These are phyloP conservation scores for Limulus polyphemus DNA, from an alignment of 2,888 invertebrate species.

Conservation along the genomic window DNA sequence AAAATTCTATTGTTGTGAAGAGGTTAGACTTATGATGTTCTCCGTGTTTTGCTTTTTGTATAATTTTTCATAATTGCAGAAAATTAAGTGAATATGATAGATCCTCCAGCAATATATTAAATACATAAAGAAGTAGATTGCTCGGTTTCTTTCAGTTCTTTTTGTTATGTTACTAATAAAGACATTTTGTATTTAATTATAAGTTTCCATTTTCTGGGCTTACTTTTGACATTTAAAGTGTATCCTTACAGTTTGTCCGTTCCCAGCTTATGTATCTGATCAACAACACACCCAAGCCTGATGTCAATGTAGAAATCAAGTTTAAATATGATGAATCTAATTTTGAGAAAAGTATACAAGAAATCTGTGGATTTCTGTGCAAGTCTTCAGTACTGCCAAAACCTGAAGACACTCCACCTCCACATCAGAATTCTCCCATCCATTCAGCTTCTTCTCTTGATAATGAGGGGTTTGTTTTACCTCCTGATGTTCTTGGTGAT, in stretches of 20 bases:
- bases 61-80: too few species aligned
- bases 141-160: too few species aligned
- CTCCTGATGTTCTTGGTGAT: slow-evolving; percentile 32
- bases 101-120: too few species aligned
- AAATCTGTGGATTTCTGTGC: slow-evolving; percentile 33
- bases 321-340: slow-evolving; percentile 66
- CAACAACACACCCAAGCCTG: slow-evolving; percentile 66
- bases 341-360: slow-evolving; percentile 55
- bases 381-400: slow-evolving; percentile 10
- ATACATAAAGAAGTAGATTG: too few species aligned
- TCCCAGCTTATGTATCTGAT: slow-evolving; percentile 64
- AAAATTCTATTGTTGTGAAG: too few species aligned
- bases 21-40: too few species aligned
- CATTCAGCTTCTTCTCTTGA: slow-evolving; percentile 36
- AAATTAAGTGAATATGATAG: too few species aligned
- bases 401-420: slow-evolving; percentile 15
- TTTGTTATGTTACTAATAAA: too few species aligned
- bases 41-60: too few species aligned
- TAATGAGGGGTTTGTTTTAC: slow-evolving; percentile 33
- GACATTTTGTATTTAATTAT: too few species aligned
- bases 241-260: slow-evolving; percentile 46
- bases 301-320: slow-evolving; percentile 53
- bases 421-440: slow-evolving; percentile 26
- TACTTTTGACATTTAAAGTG: not conserved
- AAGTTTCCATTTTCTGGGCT: slow-evolving; percentile 7